A percentile compares a stretch with the other conserved stretches of the same genome.
Evolutionary conservation across 2,113 vertebrate species (phyloP).

Genomic region (Scortum barcoo): DNA sequence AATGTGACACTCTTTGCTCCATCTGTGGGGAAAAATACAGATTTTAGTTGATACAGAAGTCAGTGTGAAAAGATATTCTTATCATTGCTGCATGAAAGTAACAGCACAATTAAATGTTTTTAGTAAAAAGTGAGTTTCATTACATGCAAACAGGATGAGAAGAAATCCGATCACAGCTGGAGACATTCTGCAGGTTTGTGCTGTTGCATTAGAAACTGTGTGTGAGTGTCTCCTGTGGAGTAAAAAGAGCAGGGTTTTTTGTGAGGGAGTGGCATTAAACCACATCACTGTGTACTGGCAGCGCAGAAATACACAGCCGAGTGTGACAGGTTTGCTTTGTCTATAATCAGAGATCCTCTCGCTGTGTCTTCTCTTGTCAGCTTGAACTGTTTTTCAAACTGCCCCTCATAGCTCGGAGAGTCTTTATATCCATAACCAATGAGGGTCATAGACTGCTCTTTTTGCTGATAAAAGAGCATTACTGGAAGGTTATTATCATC

Average conservation of each 20-base stretch:
- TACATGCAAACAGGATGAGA: constrained; percentile 55
- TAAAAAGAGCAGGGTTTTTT: constrained; percentile 43
- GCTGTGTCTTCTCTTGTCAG: constrained; percentile 11
- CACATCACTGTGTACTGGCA: constrained; percentile 74
- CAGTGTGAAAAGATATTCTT: neutral
- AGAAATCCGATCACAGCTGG: constrained; percentile 28
- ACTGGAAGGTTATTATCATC: accelerated
- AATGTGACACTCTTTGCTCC: constrained; percentile 34
- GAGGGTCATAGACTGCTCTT: constrained; percentile 55
- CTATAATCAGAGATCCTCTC: no score
- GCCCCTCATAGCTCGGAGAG: constrained; percentile 9
- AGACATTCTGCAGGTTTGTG: constrained; percentile 19
- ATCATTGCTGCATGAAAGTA: neutral
- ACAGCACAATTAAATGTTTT: neutral
- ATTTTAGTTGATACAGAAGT: neutral
- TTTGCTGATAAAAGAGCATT: constrained; percentile 79
- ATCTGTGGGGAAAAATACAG: constrained; percentile 44
- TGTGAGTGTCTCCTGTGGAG: neutral
- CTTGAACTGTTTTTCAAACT: constrained; percentile 43
- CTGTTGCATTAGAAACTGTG: neutral
- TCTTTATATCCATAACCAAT: constrained; percentile 56
- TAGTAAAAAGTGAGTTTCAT: neutral
- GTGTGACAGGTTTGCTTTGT: no score
- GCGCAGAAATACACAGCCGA: no score
- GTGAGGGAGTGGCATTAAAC: constrained; percentile 35